Conservation (phyloP, 2,113 vertebrate genomes). For the Eonycteris spelaea region DNA sequence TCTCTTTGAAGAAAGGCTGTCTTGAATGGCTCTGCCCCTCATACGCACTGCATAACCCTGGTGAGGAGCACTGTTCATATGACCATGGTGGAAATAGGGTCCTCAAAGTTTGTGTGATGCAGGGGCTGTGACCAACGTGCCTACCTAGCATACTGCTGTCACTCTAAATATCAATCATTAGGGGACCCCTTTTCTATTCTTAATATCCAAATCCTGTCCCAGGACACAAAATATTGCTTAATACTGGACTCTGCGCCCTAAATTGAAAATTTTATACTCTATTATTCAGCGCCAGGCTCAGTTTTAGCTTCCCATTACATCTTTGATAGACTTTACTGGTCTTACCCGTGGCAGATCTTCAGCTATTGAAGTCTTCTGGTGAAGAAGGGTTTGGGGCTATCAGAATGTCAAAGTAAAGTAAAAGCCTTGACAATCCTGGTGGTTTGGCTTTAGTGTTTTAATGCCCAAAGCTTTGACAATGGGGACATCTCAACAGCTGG, state of each 20-base stretch:
- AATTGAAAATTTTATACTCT: not conserved
- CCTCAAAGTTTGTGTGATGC: not conserved
- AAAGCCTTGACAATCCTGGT: not conserved
- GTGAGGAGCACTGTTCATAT: rapidly evolving
- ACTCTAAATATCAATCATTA: not conserved
- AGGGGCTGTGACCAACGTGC: not conserved
- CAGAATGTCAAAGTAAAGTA: not conserved
- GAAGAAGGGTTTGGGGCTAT: not conserved
- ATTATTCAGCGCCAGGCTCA: not conserved
- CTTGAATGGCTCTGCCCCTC: not conserved
- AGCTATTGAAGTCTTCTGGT: not conserved
- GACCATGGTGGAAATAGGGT: not conserved
- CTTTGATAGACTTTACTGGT: not conserved
- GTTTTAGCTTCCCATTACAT: not conserved
- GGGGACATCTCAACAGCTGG: not conserved
- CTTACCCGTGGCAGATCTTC: not conserved
- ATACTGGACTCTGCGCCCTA: not conserved
- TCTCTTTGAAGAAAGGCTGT: not conserved
- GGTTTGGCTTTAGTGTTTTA: not conserved
- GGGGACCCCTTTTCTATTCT: not conserved
- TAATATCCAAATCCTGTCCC: not conserved
- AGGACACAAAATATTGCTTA: not conserved
- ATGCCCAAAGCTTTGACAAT: not conserved
- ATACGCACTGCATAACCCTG: rapidly evolving
- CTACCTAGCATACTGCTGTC: not conserved